Conservation (phyloP, 2,888 invertebrate species). For the Orchesella flavescens region DNA sequence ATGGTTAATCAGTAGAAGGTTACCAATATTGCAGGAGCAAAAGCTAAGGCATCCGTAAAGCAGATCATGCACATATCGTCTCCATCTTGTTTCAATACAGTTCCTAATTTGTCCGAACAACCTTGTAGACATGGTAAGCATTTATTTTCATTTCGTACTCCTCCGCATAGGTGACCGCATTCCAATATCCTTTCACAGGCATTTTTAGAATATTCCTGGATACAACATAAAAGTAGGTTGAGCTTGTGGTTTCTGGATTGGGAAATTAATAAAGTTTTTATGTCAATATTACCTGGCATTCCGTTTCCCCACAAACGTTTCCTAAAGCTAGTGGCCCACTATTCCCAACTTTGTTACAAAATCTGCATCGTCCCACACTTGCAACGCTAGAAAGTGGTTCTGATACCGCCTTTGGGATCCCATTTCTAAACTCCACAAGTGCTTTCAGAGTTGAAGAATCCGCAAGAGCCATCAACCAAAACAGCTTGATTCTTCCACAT, state of each 20-base stretch:
- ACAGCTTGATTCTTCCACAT: slow-evolving; percentile 95
- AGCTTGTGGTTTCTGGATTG: neutral
- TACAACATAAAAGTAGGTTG: slow-evolving; percentile 13
- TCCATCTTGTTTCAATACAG: slow-evolving; percentile 88
- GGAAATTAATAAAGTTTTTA: neutral
- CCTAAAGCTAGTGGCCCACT: slow-evolving; percentile 91
- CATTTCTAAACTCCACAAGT: slow-evolving; percentile 90
- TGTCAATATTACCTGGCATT: slow-evolving; percentile 82
- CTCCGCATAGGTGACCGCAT: slow-evolving; percentile 96
- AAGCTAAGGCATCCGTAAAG: slow-evolving; percentile 96
- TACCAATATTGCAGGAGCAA: slow-evolving; percentile 93
- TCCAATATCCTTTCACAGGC: slow-evolving; percentile 88
- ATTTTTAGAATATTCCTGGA: slow-evolving; percentile 83
- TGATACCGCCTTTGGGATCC: slow-evolving; percentile 76
- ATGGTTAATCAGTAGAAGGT: slow-evolving; percentile 46
- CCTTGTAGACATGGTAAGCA: slow-evolving; percentile 94
- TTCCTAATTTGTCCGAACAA: slow-evolving; percentile 76
- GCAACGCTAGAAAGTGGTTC: slow-evolving; percentile 66
- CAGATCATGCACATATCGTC: slow-evolving; percentile 99
- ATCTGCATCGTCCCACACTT: slow-evolving; percentile 86
- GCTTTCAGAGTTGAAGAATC: slow-evolving; percentile 94
- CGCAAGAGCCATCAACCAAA: slow-evolving; percentile 94
- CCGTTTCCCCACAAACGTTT: slow-evolving; percentile 93
- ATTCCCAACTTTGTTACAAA: slow-evolving; percentile 88
- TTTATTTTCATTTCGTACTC: slow-evolving; percentile 85